Evolutionary conservation across 2,113 vertebrate genomes (phyloP), one percentile per base, ranked within the genome.

Genomic region (Symphodus melops): DNA sequence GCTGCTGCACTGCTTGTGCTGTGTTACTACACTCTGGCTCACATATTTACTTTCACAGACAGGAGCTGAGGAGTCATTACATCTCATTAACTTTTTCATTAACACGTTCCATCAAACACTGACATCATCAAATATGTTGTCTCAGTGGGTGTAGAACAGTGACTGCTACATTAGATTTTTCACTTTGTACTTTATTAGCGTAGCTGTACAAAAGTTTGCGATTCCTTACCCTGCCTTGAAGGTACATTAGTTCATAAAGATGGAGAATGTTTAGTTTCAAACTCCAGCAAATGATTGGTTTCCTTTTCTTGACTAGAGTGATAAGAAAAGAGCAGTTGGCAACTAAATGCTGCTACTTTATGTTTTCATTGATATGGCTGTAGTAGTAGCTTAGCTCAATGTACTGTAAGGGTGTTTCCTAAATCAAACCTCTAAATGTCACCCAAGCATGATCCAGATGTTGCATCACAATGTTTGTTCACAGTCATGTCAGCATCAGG

Each of bases 1-100:
- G 49, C 71, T 64, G 49, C 71, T 64, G 49, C 62, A 61, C 60
- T 39, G 49, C 28, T 33, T 20, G 64, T 28, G 37, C 55, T 66
- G 51, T 72, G 46, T 71, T 77, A 68, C 75, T 74, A 80, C 76
- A 89, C 87, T 92, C 91, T 90, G 90, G 89, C 91, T 83, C 93
- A 90, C 91, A 93, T 94, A 94, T 95, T 95, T 94, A 93, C 90
- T 91, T 82, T 76, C 75, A 93, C 90, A 95, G 93, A 90, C 89
- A 86, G 88, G 85, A 92, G 92, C 88, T 88, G 92, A 91, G 84
- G 88, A 96, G 94, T 95, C 92, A 95, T 96, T 94, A 93, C 71
- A 70, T 71, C 79, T 89, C 92, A 93, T 94, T 93, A 91, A 87
- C 85, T 90, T 91, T 95, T 95, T 91, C 89, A 91, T 90, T 93